Base-by-base conservation (phyloP, 2,113 vertebrate species). In the Myotis lucifugus region DNA sequence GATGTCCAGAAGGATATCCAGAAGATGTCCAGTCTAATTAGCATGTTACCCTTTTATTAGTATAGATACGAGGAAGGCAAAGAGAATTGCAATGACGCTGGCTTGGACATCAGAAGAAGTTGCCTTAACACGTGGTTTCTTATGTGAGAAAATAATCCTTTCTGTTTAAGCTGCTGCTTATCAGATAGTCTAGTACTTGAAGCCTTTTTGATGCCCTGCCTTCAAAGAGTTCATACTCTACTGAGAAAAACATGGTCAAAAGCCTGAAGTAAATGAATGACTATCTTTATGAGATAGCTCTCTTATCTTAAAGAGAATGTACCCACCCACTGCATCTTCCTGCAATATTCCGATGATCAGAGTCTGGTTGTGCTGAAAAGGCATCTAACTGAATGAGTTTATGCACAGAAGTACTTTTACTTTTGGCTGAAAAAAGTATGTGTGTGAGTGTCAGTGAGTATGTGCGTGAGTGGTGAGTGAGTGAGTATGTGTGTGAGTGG, bases 351-450 rank as follows among this genome's bases (percentile, higher is more conserved):
- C 76, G 66, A 74, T 73, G 37, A 79, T 29, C 37, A 81, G 66
- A 88, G 42, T 73, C 73, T 81, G 54, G 37, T n/a, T 88, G 3
- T 83, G 50, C 66, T 77, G 29, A 76, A 83, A 90, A 82, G 94
- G 14, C 23, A n/a, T 54, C 18, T 83, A 46, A 54, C 12, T 37
- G 40, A 61, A 52, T 77, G 25, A 50, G 37, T 73, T 90, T 77
- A 84, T 27, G n/a, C 17, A 46, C 5, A 72, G 37, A 77, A 78
- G 32, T 73, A 40, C 18, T 84, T 79, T 85, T 90, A 66, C 42
- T 66, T 93, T 52, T 32, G 2, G 4, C 18, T 73, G 17, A 96
- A 91, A 73, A 40, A 15, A 15, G 23, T 67, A 27, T 61, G 19
- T 69, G 29, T 52, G 40, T 73, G 14, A 82, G 37, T 18, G 23